phyloP scores from a whole-genome alignment of 2,797 vertebrate species.

The Paguma larvata region DNA sequence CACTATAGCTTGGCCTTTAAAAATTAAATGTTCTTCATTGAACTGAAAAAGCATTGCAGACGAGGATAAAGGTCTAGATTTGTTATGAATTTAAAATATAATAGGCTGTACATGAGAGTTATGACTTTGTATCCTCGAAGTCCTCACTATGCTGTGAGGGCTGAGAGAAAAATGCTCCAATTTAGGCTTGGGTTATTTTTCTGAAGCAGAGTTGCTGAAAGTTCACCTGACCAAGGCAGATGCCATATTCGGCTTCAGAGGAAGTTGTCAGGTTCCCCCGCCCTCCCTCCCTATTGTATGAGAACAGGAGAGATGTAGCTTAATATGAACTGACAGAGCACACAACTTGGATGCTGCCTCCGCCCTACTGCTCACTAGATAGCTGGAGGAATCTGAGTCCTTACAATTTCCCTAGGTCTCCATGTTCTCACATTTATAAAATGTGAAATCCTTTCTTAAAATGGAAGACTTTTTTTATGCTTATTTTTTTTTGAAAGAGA shows the following conservation, averaged over 20 bases:
- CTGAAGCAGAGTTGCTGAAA: neutral
- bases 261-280: neutral
- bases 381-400: neutral
- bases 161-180: neutral
- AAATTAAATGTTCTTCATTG: constrained; percentile 18
- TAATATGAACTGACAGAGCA: neutral
- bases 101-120: neutral
- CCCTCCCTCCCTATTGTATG: neutral
- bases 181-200: neutral
- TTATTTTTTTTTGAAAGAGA: too few species aligned
- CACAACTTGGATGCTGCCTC: neutral
- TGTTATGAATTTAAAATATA: constrained; percentile 29
- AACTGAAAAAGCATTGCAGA: constrained; percentile 28
- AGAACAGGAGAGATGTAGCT: neutral
- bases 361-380: neutral
- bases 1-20: neutral
- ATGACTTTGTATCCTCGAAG: neutral
- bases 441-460: constrained; percentile 18
- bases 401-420: neutral
- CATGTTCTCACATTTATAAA: neutral
- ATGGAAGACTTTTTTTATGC: neutral
- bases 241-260: neutral
- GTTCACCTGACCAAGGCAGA: constrained; percentile 11
- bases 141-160: neutral
- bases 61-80: neutral